Percentiles rank a stretch among this genome's conserved stretches.
These are phyloP conservation scores for Drosophila nigromelanica DNA, from an alignment of 1,140 invertebrate species.

Conservation along the genomic window DNA sequence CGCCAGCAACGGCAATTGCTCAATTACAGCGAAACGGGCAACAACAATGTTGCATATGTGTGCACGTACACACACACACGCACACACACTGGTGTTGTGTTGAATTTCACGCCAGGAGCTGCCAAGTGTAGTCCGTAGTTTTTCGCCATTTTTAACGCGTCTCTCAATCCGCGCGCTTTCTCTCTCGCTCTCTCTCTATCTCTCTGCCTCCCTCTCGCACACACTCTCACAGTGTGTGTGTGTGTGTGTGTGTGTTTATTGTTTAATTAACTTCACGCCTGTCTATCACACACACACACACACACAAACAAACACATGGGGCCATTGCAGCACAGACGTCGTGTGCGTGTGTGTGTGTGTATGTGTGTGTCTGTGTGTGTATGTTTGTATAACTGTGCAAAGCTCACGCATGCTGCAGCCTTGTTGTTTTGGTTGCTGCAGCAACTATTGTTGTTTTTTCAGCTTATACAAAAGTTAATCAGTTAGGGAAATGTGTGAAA, in stretches of 20 bases:
- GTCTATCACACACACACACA: constrained; percentile 71
- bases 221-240: constrained; percentile 5
- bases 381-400: constrained; percentile 57
- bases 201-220: constrained; percentile 10
- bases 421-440: constrained; percentile 24
- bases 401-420: constrained; percentile 51
- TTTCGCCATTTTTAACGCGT: constrained; percentile 80
- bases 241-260: constrained; percentile 70
- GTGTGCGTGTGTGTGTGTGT: constrained; percentile 20
- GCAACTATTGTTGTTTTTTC: constrained; percentile 62
- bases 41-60: constrained; percentile 22
- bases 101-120: constrained; percentile 78
- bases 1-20: constrained; percentile 69
- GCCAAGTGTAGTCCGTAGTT: constrained; percentile 79
- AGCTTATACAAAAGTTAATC: constrained; percentile 81
- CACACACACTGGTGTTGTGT: constrained; percentile 62
- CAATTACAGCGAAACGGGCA: constrained; percentile 74
- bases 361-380: constrained; percentile 23
- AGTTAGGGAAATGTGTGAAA: constrained; percentile 81
- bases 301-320: constrained; percentile 31
- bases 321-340: constrained; percentile 30
- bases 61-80: constrained; percentile 15
- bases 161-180: constrained; percentile 34
- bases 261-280: constrained; percentile 83
- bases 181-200: background rate